Percentiles rank a stretch among this genome's conserved stretches.
phyloP scores from a whole-genome alignment of 2,888 invertebrate genomes.

The Synanthedon myopaeformis region DNA sequence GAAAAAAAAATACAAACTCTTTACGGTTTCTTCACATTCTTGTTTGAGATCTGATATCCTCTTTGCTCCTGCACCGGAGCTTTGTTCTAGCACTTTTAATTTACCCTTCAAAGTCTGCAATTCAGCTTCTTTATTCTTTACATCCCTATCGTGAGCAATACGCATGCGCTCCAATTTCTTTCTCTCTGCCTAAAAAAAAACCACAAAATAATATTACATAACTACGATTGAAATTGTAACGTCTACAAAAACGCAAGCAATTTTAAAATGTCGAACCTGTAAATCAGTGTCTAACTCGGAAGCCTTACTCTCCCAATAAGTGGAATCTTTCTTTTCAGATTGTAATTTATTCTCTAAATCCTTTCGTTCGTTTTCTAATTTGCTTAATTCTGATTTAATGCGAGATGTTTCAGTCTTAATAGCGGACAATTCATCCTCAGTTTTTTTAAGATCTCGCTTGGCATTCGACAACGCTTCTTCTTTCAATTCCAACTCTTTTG shows the following conservation, averaged over 20 bases:
- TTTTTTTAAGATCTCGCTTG: slow-evolving; percentile 45
- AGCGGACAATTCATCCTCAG: slow-evolving; percentile 54
- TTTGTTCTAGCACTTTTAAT: slow-evolving; percentile 74
- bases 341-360: slow-evolving; percentile 74
- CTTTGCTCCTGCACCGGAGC: slow-evolving; percentile 72
- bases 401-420: slow-evolving; percentile 49
- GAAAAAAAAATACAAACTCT: slow-evolving; percentile 67
- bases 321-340: slow-evolving; percentile 72
- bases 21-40: slow-evolving; percentile 75
- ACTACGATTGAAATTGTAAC: neutral
- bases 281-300: slow-evolving; percentile 73
- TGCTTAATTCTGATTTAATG: slow-evolving; percentile 54
- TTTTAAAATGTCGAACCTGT: slow-evolving; percentile 32
- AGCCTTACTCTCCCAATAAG: slow-evolving; percentile 74
- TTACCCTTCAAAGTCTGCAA: slow-evolving; percentile 82
- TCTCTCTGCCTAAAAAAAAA: slow-evolving; percentile 65
- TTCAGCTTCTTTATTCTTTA: slow-evolving; percentile 82
- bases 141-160: slow-evolving; percentile 77
- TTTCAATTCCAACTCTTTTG: slow-evolving; percentile 45
- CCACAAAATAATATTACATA: neutral
- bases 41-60: slow-evolving; percentile 76
- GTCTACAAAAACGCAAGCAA: neutral
- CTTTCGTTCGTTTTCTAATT: slow-evolving; percentile 65
- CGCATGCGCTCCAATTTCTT: slow-evolving; percentile 78
- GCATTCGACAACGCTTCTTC: slow-evolving; percentile 37